Conservation (phyloP, 2,113 vertebrate genomes). For the Okapia johnstoni region DNA sequence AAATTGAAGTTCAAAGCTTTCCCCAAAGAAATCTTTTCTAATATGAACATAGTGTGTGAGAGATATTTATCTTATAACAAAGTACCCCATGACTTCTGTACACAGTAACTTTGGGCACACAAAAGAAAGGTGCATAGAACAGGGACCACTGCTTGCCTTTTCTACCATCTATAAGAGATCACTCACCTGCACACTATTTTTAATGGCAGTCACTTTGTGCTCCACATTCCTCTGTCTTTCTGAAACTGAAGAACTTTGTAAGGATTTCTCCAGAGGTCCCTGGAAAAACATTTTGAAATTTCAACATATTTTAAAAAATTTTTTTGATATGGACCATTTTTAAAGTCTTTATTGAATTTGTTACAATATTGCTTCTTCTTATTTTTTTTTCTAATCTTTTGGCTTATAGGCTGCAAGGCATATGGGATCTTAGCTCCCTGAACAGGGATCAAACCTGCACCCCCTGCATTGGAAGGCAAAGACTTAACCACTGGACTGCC, state of each 20-base stretch:
- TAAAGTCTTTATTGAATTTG: background rate
- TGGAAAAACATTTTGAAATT: slow-evolving; percentile 67
- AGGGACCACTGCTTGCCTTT: background rate
- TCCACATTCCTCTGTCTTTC: slow-evolving; percentile 93
- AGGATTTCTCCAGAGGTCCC: slow-evolving; percentile 93
- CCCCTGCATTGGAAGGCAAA: background rate
- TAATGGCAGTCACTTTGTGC: slow-evolving; percentile 90
- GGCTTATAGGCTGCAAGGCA: background rate
- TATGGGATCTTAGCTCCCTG: background rate
- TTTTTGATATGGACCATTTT: background rate
- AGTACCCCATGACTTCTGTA: background rate
- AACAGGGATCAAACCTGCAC: background rate
- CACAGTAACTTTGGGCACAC: background rate
- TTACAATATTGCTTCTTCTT: background rate
- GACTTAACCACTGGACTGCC: background rate
- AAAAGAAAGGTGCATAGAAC: background rate
- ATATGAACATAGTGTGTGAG: background rate
- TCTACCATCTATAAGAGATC: rapidly evolving
- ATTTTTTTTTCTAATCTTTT: background rate
- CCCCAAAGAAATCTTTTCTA: background rate
- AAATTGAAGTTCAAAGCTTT: background rate
- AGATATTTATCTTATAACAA: background rate
- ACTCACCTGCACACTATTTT: slow-evolving; percentile 91
- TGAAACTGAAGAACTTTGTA: slow-evolving; percentile 89
- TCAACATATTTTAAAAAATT: background rate